These are phyloP conservation scores for Epicauta chinensis DNA, from an alignment of 1,140 invertebrate species.

Conservation along the genomic window DNA sequence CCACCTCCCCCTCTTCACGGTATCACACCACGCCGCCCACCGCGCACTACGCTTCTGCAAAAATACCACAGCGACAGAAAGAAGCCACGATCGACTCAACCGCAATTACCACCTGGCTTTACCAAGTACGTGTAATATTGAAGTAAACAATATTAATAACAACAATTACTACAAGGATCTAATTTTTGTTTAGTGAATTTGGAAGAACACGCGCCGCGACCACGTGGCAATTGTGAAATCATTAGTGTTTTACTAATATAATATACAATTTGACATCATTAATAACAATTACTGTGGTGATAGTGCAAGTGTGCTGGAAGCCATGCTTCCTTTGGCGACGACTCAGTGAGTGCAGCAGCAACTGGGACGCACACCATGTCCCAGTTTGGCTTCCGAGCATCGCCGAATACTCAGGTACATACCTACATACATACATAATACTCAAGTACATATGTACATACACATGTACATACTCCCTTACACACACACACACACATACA, in stretches of 20 bases:
- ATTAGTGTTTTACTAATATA: too few species aligned
- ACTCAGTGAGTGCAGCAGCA: slow-evolving; percentile 39
- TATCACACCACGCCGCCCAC: slow-evolving; percentile 43
- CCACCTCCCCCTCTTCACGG: slow-evolving; percentile 23
- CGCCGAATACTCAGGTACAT: slow-evolving; percentile 57
- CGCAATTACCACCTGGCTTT: slow-evolving; percentile 42
- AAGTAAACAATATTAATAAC: slow-evolving; percentile 14
- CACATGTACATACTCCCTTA: too few species aligned
- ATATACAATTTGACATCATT: too few species aligned
- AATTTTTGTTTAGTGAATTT: background rate
- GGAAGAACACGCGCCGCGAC: slow-evolving; percentile 5
- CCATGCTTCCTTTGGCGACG: slow-evolving; percentile 40
- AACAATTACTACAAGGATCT: background rate
- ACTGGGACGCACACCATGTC: slow-evolving; percentile 57
- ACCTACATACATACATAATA: slow-evolving; percentile 5
- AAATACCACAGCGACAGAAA: slow-evolving; percentile 47
- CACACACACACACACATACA: too few species aligned
- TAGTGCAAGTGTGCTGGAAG: slow-evolving; percentile 31
- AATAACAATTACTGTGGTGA: background rate
- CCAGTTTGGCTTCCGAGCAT: slow-evolving; percentile 61
- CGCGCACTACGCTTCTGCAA: slow-evolving; percentile 44
- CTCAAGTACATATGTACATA: slow-evolving; percentile 1
- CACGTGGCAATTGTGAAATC: slow-evolving; percentile 15
- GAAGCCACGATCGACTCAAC: slow-evolving; percentile 36
- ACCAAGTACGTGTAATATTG: too few species aligned